phyloP scores from a whole-genome alignment of 2,888 invertebrate species.

The Diloba caeruleocephala region DNA sequence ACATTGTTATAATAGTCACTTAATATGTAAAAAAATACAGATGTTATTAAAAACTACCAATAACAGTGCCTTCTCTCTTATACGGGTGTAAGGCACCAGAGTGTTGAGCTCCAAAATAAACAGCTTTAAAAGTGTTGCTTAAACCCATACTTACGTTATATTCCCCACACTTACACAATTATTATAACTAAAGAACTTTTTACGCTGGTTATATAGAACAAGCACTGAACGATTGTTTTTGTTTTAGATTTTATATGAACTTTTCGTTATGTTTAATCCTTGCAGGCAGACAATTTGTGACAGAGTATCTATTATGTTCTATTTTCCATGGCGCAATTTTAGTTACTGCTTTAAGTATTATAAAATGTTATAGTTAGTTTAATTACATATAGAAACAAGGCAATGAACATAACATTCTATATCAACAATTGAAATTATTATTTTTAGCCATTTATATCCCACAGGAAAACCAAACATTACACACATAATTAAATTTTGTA shows the following conservation, averaged over 20 bases:
- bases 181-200: too few species aligned
- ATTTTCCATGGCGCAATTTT: constrained; percentile 2
- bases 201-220: too few species aligned
- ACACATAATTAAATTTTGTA: constrained; percentile 14
- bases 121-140: too few species aligned
- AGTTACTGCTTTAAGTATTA: background rate
- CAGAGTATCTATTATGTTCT: background rate
- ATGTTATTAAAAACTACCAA: too few species aligned
- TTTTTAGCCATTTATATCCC: constrained; percentile 21
- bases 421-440: constrained; percentile 12
- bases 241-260: background rate
- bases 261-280: background rate
- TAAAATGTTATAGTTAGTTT: constrained; percentile 3
- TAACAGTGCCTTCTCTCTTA: too few species aligned
- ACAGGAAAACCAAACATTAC: constrained; percentile 28
- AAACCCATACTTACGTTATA: too few species aligned
- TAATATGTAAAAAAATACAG: too few species aligned
- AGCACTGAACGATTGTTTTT: too few species aligned
- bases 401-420: constrained; percentile 13
- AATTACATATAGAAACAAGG: constrained; percentile 16
- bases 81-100: too few species aligned
- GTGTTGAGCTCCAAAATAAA: too few species aligned
- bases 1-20: too few species aligned
- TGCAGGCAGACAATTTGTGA: background rate
- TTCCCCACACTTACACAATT: background rate